Conservation (phyloP, 1,140 invertebrate genomes). For the Zaprionus lachaisei region DNA sequence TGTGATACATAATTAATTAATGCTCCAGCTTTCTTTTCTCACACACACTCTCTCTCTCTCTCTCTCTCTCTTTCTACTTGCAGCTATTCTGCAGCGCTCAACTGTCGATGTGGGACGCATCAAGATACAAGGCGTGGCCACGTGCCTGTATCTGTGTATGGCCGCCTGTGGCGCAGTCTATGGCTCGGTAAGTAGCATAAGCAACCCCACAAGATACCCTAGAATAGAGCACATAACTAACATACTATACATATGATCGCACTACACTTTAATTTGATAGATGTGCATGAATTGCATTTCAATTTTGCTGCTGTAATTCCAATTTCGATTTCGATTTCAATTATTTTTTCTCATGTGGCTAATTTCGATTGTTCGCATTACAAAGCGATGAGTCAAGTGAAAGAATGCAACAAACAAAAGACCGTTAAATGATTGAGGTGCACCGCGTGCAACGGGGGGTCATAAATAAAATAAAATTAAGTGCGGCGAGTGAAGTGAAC, state of each 20-base stretch:
- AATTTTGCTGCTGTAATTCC: conserved; percentile 14
- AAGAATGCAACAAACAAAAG: conserved; percentile 57
- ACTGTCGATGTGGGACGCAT: conserved; percentile 91
- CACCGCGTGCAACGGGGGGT: conserved; percentile 36
- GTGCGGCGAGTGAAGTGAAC: conserved; percentile 55
- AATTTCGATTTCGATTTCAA: conserved; percentile 41
- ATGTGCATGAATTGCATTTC: conserved; percentile 10
- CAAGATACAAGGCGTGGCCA: conserved; percentile 92
- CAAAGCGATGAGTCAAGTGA: conserved; percentile 34
- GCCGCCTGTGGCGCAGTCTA: conserved; percentile 92
- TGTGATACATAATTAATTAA: conserved; percentile 77
- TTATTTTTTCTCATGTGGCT: conserved; percentile 39
- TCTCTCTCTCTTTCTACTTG: conserved; percentile 68
- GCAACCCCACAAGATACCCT: conserved; percentile 5
- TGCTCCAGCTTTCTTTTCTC: conserved; percentile 61
- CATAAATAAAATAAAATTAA: conserved; percentile 71
- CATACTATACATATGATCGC: too few relatives aligned
- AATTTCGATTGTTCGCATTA: conserved; percentile 45
- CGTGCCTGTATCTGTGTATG: conserved; percentile 94
- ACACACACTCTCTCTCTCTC: conserved; percentile 36
- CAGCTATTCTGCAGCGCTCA: conserved; percentile 92
- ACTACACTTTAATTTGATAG: neutral
- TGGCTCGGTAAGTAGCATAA: conserved; percentile 90
- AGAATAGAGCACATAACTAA: neutral
- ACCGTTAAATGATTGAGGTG: conserved; percentile 68